Conservation (phyloP, 2,113 vertebrate genomes). For the Aldabrachelys gigantea region DNA sequence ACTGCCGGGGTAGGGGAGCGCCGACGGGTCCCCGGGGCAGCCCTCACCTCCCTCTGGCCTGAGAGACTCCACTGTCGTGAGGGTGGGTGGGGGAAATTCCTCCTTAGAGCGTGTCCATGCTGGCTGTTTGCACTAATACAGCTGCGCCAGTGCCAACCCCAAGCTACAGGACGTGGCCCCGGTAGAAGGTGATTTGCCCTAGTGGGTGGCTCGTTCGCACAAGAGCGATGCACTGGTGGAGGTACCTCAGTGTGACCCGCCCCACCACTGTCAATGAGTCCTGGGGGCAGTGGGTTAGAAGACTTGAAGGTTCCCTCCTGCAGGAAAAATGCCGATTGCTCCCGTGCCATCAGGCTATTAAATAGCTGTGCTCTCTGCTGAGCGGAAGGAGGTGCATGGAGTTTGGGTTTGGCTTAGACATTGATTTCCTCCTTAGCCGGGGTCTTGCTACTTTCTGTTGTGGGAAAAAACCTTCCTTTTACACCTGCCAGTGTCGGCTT, state of each 20-base stretch:
- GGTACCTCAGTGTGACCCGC: no score
- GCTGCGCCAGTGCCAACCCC: no score
- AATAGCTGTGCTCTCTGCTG: slow-evolving; percentile 61
- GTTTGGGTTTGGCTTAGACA: slow-evolving; percentile 33
- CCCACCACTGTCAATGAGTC: no score
- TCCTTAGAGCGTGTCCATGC: no score
- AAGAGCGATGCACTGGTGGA: no score
- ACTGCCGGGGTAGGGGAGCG: slow-evolving; percentile 87
- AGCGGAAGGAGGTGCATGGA: slow-evolving; percentile 18
- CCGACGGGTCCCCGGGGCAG: neutral
- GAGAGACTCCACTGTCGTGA: neutral
- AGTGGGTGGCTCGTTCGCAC: no score
- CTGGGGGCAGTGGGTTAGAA: neutral
- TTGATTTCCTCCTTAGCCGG: slow-evolving; percentile 36
- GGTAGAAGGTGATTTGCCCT: no score
- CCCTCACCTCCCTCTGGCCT: accelerated
- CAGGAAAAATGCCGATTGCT: slow-evolving; percentile 42
- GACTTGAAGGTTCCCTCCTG: slow-evolving; percentile 57
- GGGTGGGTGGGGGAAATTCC: neutral
- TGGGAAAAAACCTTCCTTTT: slow-evolving; percentile 38
- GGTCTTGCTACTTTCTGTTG: slow-evolving; percentile 45
- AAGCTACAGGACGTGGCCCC: no score
- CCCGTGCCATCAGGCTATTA: slow-evolving; percentile 37
- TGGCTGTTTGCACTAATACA: neutral
- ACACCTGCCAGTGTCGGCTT: neutral